phyloP scores from a whole-genome alignment of 1,140 invertebrate genomes.

The Hylaeus anthracinus region DNA sequence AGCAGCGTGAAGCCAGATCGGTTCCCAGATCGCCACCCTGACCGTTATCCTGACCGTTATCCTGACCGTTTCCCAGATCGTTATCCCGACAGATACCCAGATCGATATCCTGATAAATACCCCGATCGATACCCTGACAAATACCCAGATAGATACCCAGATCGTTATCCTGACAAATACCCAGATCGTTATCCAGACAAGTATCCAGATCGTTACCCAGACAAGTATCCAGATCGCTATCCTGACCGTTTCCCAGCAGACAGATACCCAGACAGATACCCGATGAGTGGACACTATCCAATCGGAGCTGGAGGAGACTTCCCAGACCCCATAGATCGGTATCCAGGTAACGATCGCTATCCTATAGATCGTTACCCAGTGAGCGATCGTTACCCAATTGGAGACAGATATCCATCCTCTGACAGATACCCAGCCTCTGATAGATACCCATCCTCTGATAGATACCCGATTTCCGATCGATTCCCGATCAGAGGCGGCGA shows the following conservation, averaged over 20 bases:
- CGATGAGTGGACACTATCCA: constrained; percentile 60
- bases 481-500: constrained; percentile 70
- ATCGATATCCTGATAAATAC: constrained; percentile 58
- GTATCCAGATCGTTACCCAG: constrained; percentile 74
- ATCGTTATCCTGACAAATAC: constrained; percentile 58
- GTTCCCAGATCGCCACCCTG: constrained; percentile 77
- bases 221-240: constrained; percentile 77
- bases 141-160: constrained; percentile 73
- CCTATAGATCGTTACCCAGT: constrained; percentile 75
- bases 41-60: constrained; percentile 77
- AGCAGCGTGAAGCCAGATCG: constrained; percentile 75
- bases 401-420: neutral
- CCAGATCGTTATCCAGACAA: constrained; percentile 68
- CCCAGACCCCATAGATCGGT: constrained; percentile 70
- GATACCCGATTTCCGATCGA: constrained; percentile 56
- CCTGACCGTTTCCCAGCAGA: constrained; percentile 68
- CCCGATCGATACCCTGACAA: constrained; percentile 78
- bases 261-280: constrained; percentile 68
- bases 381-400: constrained; percentile 66
- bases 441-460: constrained; percentile 63
- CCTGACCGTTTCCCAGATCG: constrained; percentile 72
- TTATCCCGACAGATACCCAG: constrained; percentile 74
- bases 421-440: constrained; percentile 32
- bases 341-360: constrained; percentile 65
- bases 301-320: constrained; percentile 69